phyloP scores from a whole-genome alignment of 2,113 vertebrate genomes.

The Apistogramma diplotaenia region DNA sequence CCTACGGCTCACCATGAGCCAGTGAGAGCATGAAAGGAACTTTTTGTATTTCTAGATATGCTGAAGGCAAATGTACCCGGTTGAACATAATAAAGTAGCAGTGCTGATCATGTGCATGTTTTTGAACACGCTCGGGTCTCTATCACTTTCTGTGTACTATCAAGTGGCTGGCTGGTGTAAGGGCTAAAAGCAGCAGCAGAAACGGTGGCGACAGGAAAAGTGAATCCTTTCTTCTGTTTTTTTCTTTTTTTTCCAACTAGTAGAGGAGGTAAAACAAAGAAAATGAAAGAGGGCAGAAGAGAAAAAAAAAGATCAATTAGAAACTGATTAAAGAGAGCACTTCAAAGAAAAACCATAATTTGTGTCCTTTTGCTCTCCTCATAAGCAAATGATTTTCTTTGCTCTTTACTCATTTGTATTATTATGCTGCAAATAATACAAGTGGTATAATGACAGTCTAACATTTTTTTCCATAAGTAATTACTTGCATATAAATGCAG shows the following conservation, averaged over 20 bases:
- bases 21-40: background rate
- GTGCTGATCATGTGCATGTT: background rate
- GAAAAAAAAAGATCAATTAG: conserved; percentile 3
- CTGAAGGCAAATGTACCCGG: conserved; percentile 24
- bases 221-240: background rate
- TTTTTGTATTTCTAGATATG: conserved; percentile 9
- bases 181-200: conserved; percentile 31
- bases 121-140: background rate
- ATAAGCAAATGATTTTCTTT: conserved; percentile 16
- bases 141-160: background rate
- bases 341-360: conserved; percentile 33
- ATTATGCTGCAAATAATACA: background rate
- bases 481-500: conserved; percentile 6
- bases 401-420: background rate
- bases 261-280: conserved; percentile 23
- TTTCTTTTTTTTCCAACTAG: background rate
- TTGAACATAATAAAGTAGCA: conserved; percentile 15
- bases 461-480: background rate
- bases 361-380: conserved; percentile 7
- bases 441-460: background rate
- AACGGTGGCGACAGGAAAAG: background rate
- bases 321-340: background rate
- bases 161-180: background rate
- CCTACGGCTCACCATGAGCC: conserved; percentile 18
- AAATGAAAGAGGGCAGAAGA: background rate